Conservation (phyloP, 2,113 vertebrate species). For the Centropus bengalensis region DNA sequence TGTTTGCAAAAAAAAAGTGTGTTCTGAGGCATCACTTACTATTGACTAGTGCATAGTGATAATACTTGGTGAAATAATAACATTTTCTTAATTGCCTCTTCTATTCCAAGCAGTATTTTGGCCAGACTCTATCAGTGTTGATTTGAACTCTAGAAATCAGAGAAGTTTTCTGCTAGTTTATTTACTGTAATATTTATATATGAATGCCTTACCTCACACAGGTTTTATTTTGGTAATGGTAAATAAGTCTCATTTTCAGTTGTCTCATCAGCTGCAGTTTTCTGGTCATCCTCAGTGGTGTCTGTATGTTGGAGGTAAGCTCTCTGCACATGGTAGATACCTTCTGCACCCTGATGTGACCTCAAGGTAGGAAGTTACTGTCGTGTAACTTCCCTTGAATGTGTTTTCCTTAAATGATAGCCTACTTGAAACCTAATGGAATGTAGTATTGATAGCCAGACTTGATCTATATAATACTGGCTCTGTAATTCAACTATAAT, state of each 20-base stretch:
- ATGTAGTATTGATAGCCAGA: background rate
- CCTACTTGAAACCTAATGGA: background rate
- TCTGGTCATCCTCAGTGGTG: background rate
- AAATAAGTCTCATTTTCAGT: background rate
- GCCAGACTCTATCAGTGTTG: background rate
- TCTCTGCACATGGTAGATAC: background rate
- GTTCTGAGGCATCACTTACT: background rate
- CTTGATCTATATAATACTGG: background rate
- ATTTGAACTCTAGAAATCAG: background rate
- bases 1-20: background rate
- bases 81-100: background rate
- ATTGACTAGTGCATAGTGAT: background rate
- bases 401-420: background rate
- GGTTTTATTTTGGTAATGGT: background rate
- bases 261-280: background rate
- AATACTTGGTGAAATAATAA: background rate
- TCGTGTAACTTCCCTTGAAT: background rate
- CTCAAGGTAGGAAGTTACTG: background rate
- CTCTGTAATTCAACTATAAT: background rate
- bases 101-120: background rate
- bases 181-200: background rate
- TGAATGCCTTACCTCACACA: background rate
- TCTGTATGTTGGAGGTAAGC: background rate
- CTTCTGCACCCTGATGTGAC: background rate
- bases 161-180: background rate